phyloP scores from a whole-genome alignment of 2,113 vertebrate genomes.

The Numida meleagris region DNA sequence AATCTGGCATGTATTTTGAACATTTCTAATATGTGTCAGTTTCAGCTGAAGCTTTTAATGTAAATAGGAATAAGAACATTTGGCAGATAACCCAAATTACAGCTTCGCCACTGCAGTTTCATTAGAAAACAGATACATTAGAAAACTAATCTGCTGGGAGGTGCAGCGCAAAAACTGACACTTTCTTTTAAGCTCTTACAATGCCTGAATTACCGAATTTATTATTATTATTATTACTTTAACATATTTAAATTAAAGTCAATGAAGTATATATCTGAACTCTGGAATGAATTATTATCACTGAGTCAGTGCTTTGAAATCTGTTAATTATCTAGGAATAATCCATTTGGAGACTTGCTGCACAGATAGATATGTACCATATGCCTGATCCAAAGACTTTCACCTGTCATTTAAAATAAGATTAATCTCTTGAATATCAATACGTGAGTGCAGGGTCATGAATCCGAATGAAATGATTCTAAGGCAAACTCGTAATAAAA shows the following conservation, averaged over 20 bases:
- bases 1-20: background rate
- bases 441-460: background rate
- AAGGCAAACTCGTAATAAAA: background rate
- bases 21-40: background rate
- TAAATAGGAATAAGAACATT: conserved; percentile 30
- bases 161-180: conserved; percentile 24
- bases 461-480: conserved; percentile 26
- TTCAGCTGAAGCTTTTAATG: conserved; percentile 17
- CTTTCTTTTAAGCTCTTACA: conserved; percentile 27
- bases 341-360: conserved; percentile 25
- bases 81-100: conserved; percentile 42
- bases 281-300: conserved; percentile 37
- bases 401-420: conserved; percentile 38
- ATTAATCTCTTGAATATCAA: conserved; percentile 36
- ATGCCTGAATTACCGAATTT: conserved; percentile 30
- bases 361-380: background rate
- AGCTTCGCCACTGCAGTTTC: background rate
- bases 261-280: conserved; percentile 39
- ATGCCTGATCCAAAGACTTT: conserved; percentile 6
- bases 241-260: conserved; percentile 37
- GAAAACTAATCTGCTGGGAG: conserved; percentile 12
- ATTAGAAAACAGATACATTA: conserved; percentile 17
- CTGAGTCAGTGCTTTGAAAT: conserved; percentile 29
- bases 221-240: conserved; percentile 25
- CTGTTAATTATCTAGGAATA: conserved; percentile 38